phyloP scores from a whole-genome alignment of 2,888 invertebrate species.

The Melipona bicolor region DNA sequence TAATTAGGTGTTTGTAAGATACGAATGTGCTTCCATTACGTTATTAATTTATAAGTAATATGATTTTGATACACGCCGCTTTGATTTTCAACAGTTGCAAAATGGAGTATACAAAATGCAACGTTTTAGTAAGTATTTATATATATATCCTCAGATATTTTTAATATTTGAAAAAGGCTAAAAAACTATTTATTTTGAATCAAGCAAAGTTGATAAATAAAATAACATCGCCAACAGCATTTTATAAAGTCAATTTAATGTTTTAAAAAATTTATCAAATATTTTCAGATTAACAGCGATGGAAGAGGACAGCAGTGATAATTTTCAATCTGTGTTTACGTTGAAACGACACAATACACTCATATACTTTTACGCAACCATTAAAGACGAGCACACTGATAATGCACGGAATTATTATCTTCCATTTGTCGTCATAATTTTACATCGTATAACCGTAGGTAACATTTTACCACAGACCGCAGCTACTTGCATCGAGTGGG shows the following conservation, averaged over 20 bases:
- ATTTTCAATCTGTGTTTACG: background rate
- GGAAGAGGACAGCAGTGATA: background rate
- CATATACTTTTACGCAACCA: background rate
- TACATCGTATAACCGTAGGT: slow-evolving; percentile 10
- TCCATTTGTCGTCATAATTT: slow-evolving; percentile 5
- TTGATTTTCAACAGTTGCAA: background rate
- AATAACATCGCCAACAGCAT: no score
- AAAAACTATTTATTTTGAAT: no score
- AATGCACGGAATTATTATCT: slow-evolving; percentile 30
- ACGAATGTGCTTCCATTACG: background rate
- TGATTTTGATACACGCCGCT: background rate
- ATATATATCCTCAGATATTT: no score
- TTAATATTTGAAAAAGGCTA: no score
- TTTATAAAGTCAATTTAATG: no score
- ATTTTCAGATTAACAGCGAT: background rate
- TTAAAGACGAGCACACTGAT: slow-evolving; percentile 26
- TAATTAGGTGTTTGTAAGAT: no score
- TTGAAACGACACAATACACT: background rate
- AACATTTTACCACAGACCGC: slow-evolving; percentile 19
- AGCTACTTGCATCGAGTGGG: slow-evolving; percentile 14
- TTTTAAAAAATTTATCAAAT: no score
- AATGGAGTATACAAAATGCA: background rate
- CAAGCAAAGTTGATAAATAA: no score
- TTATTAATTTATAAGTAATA: background rate
- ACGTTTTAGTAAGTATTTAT: background rate